Conservation (phyloP, 2,797 vertebrate species). For the Fringilla coelebs region DNA sequence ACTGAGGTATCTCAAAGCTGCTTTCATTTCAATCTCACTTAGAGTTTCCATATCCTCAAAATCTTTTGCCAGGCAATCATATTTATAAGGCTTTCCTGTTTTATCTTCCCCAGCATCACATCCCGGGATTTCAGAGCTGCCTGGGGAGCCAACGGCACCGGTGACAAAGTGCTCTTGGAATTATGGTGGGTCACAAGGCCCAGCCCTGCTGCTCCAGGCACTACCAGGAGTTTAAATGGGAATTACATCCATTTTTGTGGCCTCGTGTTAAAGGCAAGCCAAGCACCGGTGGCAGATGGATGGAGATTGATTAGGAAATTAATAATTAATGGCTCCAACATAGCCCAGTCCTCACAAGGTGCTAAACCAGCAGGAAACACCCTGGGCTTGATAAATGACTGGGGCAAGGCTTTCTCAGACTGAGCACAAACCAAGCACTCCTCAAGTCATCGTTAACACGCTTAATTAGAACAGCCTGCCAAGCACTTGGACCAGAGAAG, state of each 20-base stretch:
- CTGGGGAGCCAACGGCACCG: accelerated
- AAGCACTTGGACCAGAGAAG: too few species aligned
- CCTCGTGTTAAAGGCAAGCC: accelerated
- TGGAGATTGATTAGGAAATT: not conserved
- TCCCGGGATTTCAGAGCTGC: not conserved
- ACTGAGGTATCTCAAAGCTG: too few species aligned
- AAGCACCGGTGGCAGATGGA: not conserved
- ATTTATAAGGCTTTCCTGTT: too few species aligned
- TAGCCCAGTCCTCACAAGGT: accelerated
- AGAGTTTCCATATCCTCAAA: too few species aligned
- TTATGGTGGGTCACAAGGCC: accelerated
- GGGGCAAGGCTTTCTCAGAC: not conserved
- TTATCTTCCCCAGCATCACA: too few species aligned
- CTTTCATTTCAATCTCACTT: too few species aligned
- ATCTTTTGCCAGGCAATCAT: too few species aligned
- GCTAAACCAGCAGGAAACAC: not conserved
- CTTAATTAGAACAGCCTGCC: not conserved
- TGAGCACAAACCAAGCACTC: not conserved
- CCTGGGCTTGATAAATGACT: not conserved
- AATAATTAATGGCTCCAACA: not conserved
- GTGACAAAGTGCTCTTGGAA: not conserved
- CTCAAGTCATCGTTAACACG: not conserved
- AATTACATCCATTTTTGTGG: accelerated
- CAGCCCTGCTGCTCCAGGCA: accelerated
- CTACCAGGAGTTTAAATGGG: not conserved